Evolutionary conservation across 2,888 invertebrate genomes (phyloP).

Genomic region (Sylvicola cinctus): DNA sequence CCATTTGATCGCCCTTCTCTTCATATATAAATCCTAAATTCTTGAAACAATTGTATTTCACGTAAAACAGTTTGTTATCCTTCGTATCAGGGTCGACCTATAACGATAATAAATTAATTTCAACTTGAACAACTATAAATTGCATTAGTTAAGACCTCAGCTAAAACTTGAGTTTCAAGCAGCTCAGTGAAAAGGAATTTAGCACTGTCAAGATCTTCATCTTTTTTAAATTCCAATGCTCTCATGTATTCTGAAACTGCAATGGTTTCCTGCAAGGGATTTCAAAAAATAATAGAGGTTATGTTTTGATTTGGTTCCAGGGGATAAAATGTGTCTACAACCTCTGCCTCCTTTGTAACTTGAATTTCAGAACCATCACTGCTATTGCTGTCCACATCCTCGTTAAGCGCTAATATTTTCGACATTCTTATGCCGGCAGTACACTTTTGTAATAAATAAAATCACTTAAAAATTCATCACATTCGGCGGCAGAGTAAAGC

Average conservation of each 20-base stretch:
- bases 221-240: constrained; percentile 47
- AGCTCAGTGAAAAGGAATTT: constrained; percentile 44
- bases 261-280: constrained; percentile 44
- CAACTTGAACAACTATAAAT: constrained; percentile 1
- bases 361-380: constrained; percentile 9
- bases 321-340: constrained; percentile 4
- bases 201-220: constrained; percentile 43
- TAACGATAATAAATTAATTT: constrained; percentile 11
- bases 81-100: constrained; percentile 23
- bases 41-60: constrained; percentile 67
- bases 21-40: constrained; percentile 56
- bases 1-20: constrained; percentile 33
- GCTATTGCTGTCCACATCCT: constrained; percentile 7
- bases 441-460: background rate
- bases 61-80: constrained; percentile 34
- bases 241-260: constrained; percentile 59
- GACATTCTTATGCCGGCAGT: constrained; percentile 7
- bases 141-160: constrained; percentile 21
- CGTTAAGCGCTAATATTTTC: constrained; percentile 11
- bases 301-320: background rate
- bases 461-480: background rate
- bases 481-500: background rate
- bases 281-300: background rate
- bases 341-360: constrained; percentile 12
- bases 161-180: constrained; percentile 36